Conservation (phyloP, 2,888 invertebrate genomes). For the Melitaea athalia region DNA sequence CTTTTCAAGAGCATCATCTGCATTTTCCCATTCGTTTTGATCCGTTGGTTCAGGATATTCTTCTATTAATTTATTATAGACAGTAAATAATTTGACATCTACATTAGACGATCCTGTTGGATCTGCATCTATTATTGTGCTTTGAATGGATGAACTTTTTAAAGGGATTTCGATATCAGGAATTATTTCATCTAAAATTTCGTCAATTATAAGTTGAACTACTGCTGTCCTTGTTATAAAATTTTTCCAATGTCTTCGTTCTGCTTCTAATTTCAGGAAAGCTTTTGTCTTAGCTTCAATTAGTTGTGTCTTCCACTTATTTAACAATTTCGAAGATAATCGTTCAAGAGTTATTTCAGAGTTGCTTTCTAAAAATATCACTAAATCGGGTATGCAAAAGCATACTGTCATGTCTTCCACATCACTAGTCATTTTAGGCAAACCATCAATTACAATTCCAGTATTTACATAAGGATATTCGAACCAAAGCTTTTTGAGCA, state of each 20-base stretch:
- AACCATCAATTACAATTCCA: slow-evolving; percentile 84
- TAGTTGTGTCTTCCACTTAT: slow-evolving; percentile 66
- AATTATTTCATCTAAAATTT: slow-evolving; percentile 54
- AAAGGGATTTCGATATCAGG: slow-evolving; percentile 39
- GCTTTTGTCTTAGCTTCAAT: slow-evolving; percentile 60
- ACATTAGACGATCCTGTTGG: slow-evolving; percentile 59
- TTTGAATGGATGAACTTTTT: slow-evolving; percentile 51
- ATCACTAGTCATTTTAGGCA: slow-evolving; percentile 82
- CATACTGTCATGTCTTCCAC: slow-evolving; percentile 75
- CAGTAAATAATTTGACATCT: slow-evolving; percentile 61
- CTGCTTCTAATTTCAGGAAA: slow-evolving; percentile 48
- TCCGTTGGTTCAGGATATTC: slow-evolving; percentile 76
- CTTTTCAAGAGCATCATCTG: slow-evolving; percentile 71
- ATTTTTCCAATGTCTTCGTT: slow-evolving; percentile 57
- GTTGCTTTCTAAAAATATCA: slow-evolving; percentile 75
- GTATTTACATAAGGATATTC: slow-evolving; percentile 68
- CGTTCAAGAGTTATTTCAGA: slow-evolving; percentile 59
- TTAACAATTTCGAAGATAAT: slow-evolving; percentile 56
- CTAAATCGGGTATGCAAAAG: slow-evolving; percentile 82
- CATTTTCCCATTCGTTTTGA: slow-evolving; percentile 72
- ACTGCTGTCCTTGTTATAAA: slow-evolving; percentile 60
- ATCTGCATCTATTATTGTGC: slow-evolving; percentile 74
- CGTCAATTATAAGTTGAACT: slow-evolving; percentile 58
- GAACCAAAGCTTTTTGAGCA: slow-evolving; percentile 79
- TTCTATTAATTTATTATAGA: slow-evolving; percentile 65